A percentile compares a stretch with the other conserved stretches of the same genome.
These are phyloP conservation scores for Notolabrus celidotus DNA, from an alignment of 2,797 vertebrate genomes.

Conservation along the genomic window DNA sequence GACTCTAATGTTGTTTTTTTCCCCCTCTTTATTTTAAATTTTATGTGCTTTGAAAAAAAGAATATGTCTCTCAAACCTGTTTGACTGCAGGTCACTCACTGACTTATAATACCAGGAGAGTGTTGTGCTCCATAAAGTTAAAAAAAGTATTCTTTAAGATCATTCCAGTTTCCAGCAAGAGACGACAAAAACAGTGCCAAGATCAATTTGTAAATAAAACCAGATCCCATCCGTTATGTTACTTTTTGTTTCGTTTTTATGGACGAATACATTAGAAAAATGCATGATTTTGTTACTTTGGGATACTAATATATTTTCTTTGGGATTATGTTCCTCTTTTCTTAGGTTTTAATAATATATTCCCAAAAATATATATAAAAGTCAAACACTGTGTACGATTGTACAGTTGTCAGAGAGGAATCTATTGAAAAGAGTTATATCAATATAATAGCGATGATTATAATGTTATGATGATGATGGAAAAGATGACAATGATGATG, in stretches of 20 bases:
- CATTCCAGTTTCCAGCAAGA: constrained; percentile 82
- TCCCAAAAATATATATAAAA: constrained; percentile 85
- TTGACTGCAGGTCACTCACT: constrained; percentile 71
- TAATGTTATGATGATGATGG: constrained; percentile 57
- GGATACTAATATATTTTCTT: constrained; percentile 86
- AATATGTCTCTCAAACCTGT: constrained; percentile 70
- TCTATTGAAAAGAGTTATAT: constrained; percentile 86
- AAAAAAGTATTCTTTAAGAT: constrained; percentile 77
- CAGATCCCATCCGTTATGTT: constrained; percentile 72
- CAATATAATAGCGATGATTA: constrained; percentile 59
- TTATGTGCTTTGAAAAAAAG: constrained; percentile 69
- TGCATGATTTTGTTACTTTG: constrained; percentile 89
- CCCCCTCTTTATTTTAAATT: constrained; percentile 43
- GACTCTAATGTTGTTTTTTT: constrained; percentile 58
- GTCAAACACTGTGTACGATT: constrained; percentile 87
- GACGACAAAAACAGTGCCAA: constrained; percentile 83
- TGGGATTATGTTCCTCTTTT: constrained; percentile 77
- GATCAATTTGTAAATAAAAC: constrained; percentile 85
- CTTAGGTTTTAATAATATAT: constrained; percentile 83
- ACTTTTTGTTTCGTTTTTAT: constrained; percentile 75
- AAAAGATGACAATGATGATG: constrained; percentile 26
- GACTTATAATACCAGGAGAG: constrained; percentile 68
- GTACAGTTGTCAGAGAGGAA: constrained; percentile 87
- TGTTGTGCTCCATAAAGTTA: constrained; percentile 71
- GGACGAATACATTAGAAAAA: constrained; percentile 78